Evolutionary conservation across 2,888 invertebrate genomes (phyloP), one percentile per base, ranked within the genome.

Genomic region (Polydrusus pterygomalis): DNA sequence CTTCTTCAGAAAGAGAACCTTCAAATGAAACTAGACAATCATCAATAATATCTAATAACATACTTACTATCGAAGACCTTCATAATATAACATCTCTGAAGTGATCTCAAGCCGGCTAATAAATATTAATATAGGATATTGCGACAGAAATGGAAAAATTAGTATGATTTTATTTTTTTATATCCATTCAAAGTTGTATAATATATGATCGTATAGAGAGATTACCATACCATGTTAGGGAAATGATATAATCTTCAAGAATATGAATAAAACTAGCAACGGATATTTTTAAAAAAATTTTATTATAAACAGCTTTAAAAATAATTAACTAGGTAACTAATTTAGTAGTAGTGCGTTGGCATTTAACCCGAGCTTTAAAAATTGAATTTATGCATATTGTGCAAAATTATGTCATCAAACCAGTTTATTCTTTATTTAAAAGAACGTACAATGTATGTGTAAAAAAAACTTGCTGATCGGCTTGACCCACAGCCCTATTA

Each of bases 51-150:
- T 51, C 51, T 20, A 51, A 20, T 51, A 51, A 51, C 20, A 51
- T 51, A 20, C 47, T 25, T n/a, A n/a, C n/a, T n/a, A 54, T 30
- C 54, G 30, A 6, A 54, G 30, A 54, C 54, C 54, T 54, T 54
- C 54, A 30, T 54, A 51, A 6, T 13, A 54, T 54, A 54, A 1
- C n/a, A 54, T 54, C 54, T 54, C 54, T 51, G 20, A n/a, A 54
- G 30, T 54, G 25, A 54, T 54, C 30, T 6, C 9, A 54, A 25
- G 25, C 54, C 25, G n/a, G 38, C 40, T 40, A 13, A 71, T 71
- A 64, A 49, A 71, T 71, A 71, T 63, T 71, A n/a, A 71, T 40
- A 25, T 49, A 38, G 71, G 71, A 71, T 71, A 43, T 71, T 63
- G 64, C 63, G 25, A 71, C 47, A 47, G 18, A 34, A 40, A 63